phyloP scores from a whole-genome alignment of 2,113 vertebrate genomes.

The Neotragus moschatus region DNA sequence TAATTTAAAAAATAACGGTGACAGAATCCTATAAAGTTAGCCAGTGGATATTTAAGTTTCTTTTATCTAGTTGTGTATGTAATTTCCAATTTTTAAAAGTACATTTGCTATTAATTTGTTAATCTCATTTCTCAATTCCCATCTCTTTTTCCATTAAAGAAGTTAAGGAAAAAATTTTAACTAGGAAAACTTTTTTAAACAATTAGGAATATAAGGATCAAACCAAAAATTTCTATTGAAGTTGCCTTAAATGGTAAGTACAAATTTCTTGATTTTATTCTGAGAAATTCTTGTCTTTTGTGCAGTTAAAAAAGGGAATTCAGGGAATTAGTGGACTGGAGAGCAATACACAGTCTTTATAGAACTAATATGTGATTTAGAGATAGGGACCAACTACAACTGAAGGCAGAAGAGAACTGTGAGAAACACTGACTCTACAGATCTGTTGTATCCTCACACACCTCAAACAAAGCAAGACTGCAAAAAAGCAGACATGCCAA shows the following conservation, averaged over 20 bases:
- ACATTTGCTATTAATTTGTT: not conserved
- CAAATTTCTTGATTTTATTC: conserved; percentile 15
- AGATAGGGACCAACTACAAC: not conserved
- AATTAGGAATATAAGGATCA: conserved; percentile 26
- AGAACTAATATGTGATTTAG: not conserved
- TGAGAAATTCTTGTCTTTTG: conserved; percentile 4
- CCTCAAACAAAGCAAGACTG: not conserved
- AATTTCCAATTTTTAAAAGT: conserved; percentile 27
- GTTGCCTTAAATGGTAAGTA: not conserved
- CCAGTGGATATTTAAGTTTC: not conserved
- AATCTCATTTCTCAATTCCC: not conserved
- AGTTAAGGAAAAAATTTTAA: not conserved
- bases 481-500: not conserved
- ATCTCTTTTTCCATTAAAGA: not conserved
- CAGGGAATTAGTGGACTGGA: not conserved
- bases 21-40: not conserved
- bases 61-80: not conserved
- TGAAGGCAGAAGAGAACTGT: not conserved
- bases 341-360: not conserved
- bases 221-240: not conserved
- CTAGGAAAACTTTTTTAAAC: not conserved
- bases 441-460: not conserved
- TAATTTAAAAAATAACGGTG: not conserved
- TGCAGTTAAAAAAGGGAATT: not conserved
- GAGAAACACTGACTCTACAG: not conserved